Evolutionary conservation across 1,140 invertebrate species (phyloP).

Genomic region (Aplysia californica): DNA sequence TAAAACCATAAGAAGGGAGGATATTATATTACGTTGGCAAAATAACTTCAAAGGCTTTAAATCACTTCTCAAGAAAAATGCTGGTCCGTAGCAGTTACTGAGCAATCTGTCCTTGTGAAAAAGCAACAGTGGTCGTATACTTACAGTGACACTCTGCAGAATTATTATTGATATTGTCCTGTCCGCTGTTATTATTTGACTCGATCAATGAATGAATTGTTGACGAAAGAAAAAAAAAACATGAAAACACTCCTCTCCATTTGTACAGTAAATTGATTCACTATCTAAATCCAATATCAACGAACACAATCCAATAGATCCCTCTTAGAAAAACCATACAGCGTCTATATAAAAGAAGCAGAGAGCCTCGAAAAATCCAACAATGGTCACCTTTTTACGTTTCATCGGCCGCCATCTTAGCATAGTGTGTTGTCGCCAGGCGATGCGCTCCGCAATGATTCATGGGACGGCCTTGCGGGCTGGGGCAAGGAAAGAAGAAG

Average conservation of each 20-base stretch:
- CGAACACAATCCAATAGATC: not conserved
- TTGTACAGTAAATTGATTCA: not conserved
- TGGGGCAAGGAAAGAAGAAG: too few relatives aligned
- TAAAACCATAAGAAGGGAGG: too few relatives aligned
- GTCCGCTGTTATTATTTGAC: too few relatives aligned
- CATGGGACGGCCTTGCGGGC: not conserved
- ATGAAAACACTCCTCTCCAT: not conserved
- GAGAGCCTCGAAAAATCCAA: not conserved
- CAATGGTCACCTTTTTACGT: not conserved
- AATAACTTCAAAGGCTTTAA: too few relatives aligned
- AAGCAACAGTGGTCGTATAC: too few relatives aligned
- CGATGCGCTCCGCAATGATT: slow-evolving; percentile 5
- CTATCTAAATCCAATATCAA: not conserved
- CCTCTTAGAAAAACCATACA: not conserved
- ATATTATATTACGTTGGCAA: too few relatives aligned
- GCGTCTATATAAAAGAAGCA: not conserved
- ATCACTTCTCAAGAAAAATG: too few relatives aligned
- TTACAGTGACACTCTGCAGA: too few relatives aligned
- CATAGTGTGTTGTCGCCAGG: slow-evolving; percentile 22
- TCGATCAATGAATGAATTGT: too few relatives aligned
- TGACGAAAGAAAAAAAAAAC: not conserved
- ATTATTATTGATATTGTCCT: too few relatives aligned
- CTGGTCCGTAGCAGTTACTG: too few relatives aligned
- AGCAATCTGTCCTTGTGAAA: too few relatives aligned
- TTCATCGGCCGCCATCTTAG: slow-evolving; percentile 15